Evolutionary conservation across 2,113 vertebrate genomes (phyloP).

Genomic region (Pithys albifrons): DNA sequence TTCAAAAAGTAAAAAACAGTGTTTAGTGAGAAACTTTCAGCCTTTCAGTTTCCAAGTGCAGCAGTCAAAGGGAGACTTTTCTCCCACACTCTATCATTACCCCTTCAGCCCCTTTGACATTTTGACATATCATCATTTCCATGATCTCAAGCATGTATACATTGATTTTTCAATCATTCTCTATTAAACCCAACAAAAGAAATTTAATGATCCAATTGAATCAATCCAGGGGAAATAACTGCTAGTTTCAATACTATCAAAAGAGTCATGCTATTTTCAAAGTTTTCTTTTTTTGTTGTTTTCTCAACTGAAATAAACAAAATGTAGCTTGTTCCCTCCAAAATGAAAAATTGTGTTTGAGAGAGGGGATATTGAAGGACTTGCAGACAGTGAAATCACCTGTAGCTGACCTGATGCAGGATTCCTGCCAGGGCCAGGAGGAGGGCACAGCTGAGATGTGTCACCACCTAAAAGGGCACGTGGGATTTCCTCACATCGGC

Average conservation of each 20-base stretch:
- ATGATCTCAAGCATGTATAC: conserved; percentile 69
- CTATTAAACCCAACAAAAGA: conserved; percentile 72
- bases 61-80: conserved; percentile 67
- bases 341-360: background rate
- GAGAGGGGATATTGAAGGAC: background rate
- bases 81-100: conserved; percentile 68
- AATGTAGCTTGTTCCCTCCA: background rate
- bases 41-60: conserved; percentile 62
- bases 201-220: conserved; percentile 72
- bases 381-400: background rate
- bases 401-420: background rate
- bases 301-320: conserved; percentile 39
- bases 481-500: background rate
- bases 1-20: conserved; percentile 66
- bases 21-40: conserved; percentile 66
- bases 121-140: conserved; percentile 75
- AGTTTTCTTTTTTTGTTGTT: conserved; percentile 49
- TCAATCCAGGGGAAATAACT: conserved; percentile 69
- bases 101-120: conserved; percentile 71
- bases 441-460: accelerated
- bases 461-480: background rate
- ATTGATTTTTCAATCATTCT: conserved; percentile 75
- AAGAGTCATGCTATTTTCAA: conserved; percentile 41
- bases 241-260: conserved; percentile 55
- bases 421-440: background rate